A percentile compares a stretch with the other conserved stretches of the same genome.
Conservation (phyloP, 2,888 invertebrate genomes). For the Actias luna region DNA sequence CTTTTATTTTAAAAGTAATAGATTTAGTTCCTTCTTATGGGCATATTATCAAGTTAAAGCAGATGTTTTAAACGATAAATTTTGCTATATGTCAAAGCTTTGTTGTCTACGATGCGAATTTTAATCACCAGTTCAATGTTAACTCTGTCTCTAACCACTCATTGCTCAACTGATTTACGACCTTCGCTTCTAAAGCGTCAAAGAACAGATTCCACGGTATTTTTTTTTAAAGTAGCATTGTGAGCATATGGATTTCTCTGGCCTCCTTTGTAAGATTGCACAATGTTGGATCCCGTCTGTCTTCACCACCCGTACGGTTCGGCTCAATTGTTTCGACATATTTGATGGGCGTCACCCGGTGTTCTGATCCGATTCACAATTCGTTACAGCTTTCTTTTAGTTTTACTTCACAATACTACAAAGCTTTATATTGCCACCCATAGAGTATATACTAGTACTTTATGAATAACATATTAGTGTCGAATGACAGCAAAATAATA, state of each 20-base stretch:
- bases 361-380: conserved; percentile 73
- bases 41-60: not conserved
- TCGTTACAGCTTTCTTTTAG: conserved; percentile 74
- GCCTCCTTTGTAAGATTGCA: conserved; percentile 74
- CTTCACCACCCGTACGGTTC: conserved; percentile 56
- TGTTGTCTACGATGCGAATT: conserved; percentile 5
- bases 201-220: conserved; percentile 22
- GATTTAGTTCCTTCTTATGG: not conserved
- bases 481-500: not conserved
- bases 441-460: conserved; percentile 30
- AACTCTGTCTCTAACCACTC: conserved; percentile 3
- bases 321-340: conserved; percentile 68
- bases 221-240: conserved; percentile 63
- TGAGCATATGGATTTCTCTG: conserved; percentile 69
- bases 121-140: conserved; percentile 27
- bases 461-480: too few relatives aligned
- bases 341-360: conserved; percentile 68
- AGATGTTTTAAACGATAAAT: conserved; percentile 5
- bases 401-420: conserved; percentile 50
- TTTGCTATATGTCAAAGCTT: conserved; percentile 5
- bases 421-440: conserved; percentile 52
- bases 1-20: not conserved
- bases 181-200: conserved; percentile 32
- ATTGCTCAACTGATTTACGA: conserved; percentile 62
- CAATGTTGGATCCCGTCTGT: conserved; percentile 62